Evolutionary conservation across 2,888 invertebrate genomes (phyloP), one percentile per base, ranked within the genome.

Genomic region (Taphrorychus bicolor): DNA sequence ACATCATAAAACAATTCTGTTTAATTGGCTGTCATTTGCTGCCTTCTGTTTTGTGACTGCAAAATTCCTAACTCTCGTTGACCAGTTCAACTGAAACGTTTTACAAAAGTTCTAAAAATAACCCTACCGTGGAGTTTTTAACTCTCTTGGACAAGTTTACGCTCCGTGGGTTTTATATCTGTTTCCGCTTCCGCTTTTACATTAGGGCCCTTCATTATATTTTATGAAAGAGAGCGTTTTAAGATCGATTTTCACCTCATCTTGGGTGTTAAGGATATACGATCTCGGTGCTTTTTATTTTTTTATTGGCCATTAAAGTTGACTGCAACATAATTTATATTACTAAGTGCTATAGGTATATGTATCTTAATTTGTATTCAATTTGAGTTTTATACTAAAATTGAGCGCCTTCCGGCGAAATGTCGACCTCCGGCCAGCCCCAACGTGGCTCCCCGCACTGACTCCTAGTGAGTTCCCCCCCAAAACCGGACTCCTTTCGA

Each of bases 111-210:
- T 45, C 11, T 11, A 7, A 32, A 32, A 32, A 32, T 9, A 9
- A 32, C 7, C 32, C 32, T 11, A 7, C 11, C 32, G 9, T 7
- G 11, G 3, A 32, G 11, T 7, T 32, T 32, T 32, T 32, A 9
- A 32, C 7, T 11, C 11, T 32, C 32, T 2, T 16, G 11, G 45
- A 45, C 14, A 45, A 45, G 45, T 45, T 45, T 45, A n/a, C 45
- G 14, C 14, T 17, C 14, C 17, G 45, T 5, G 5, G 17, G 45
- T 45, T 45, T 45, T 45, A 45, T 45, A 45, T 45, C 45, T 16
- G 45, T 45, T 45, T 45, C 45, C 45, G 45, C 45, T 45, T 45
- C 45, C 45, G 45, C 16, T 45, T 45, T 45, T 45, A 45, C 4
- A 32, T 45, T 45, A 17, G 45, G 16, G 7, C 7, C 16, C 14